Percentiles rank a stretch among this genome's conserved stretches.
Conservation (phyloP, 2,113 vertebrate species). For the Menura novaehollandiae region DNA sequence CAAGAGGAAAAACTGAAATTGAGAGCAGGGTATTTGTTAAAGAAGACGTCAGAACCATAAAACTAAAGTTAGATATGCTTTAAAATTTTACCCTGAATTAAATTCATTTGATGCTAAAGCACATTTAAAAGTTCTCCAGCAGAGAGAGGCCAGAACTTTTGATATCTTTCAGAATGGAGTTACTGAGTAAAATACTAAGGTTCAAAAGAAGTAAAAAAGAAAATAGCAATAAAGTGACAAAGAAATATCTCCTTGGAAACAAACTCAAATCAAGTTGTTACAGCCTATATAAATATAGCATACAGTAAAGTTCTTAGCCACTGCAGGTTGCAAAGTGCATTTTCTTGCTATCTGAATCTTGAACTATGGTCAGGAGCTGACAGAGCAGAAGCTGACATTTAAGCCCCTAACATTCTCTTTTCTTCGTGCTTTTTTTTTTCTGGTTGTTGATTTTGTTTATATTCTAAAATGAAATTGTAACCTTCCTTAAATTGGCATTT, state of each 20-base stretch:
- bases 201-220: background rate
- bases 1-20: background rate
- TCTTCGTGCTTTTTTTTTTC: background rate
- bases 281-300: background rate
- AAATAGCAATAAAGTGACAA: background rate
- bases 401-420: background rate
- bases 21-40: background rate
- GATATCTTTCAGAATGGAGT: background rate
- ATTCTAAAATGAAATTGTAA: background rate
- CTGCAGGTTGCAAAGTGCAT: background rate
- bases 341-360: background rate
- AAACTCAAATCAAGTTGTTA: background rate
- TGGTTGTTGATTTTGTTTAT: background rate
- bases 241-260: background rate
- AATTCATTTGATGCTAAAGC: fast-evolving
- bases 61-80: background rate
- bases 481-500: background rate
- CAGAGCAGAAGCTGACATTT: background rate
- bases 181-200: background rate
- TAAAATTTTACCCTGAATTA: background rate
- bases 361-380: background rate
- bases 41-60: background rate
- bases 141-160: background rate
- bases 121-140: background rate
- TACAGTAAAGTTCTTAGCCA: background rate